Percentiles rank a stretch among this genome's conserved stretches.
Conservation (phyloP, 2,888 invertebrate genomes). For the Molanna angustata region DNA sequence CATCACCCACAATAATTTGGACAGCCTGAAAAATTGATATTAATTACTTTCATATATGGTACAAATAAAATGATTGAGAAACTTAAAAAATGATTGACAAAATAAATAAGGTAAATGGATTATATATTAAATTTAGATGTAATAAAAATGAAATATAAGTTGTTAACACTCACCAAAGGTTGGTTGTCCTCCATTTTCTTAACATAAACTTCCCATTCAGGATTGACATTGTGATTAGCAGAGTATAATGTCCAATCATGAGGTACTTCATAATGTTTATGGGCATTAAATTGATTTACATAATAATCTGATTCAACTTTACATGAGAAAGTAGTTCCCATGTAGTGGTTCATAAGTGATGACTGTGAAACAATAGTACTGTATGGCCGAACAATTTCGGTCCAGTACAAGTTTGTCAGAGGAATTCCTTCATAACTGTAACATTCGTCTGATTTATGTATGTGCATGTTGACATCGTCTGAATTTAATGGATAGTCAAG, state of each 20-base stretch:
- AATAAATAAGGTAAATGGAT: too few relatives aligned
- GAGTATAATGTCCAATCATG: slow-evolving; percentile 40
- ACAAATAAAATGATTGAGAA: slow-evolving; percentile 1
- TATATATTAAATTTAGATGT: too few relatives aligned
- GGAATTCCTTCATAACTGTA: slow-evolving; percentile 16
- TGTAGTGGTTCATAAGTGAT: not conserved
- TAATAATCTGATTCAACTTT: slow-evolving; percentile 35
- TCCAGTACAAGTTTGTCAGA: slow-evolving; percentile 13
- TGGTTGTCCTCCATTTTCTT: slow-evolving; percentile 36
- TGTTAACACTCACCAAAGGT: slow-evolving; percentile 18
- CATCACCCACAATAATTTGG: slow-evolving; percentile 33
- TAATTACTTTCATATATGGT: not conserved
- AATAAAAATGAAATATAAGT: too few relatives aligned
- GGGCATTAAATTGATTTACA: slow-evolving; percentile 34
- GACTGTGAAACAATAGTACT: slow-evolving; percentile 32
- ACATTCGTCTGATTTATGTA: not conserved
- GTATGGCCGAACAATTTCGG: slow-evolving; percentile 9
- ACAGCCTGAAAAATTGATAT: slow-evolving; percentile 34
- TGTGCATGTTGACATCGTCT: slow-evolving; percentile 6
- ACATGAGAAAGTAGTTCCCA: slow-evolving; percentile 38
- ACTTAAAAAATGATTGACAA: too few relatives aligned
- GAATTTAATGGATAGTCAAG: slow-evolving; percentile 13
- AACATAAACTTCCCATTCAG: slow-evolving; percentile 39
- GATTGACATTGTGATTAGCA: slow-evolving; percentile 36
- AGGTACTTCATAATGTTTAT: slow-evolving; percentile 33